Percentiles rank a stretch among this genome's conserved stretches.
Conservation (phyloP, 1,140 invertebrate species). For the Microplitis mediator region DNA sequence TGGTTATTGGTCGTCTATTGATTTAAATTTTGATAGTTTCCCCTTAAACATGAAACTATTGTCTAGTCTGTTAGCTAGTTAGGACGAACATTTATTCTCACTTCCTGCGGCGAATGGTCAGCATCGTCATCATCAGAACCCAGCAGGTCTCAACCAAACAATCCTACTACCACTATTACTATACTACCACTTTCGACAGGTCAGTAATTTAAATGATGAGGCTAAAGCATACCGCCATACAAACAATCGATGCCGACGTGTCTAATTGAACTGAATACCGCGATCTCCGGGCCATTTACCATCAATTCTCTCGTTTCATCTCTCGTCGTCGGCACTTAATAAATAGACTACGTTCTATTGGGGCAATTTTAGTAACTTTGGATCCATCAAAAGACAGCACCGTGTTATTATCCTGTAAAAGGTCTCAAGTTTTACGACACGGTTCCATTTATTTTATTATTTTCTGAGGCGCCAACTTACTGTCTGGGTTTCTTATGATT, state of each 20-base stretch:
- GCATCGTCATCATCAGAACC: too few relatives aligned
- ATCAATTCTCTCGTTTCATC: too few relatives aligned
- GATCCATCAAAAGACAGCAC: neutral
- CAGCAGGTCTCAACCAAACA: too few relatives aligned
- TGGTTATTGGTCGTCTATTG: too few relatives aligned
- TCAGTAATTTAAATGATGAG: constrained; percentile 14
- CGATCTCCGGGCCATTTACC: constrained; percentile 16
- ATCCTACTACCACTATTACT: neutral
- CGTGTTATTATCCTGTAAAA: neutral
- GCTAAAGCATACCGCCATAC: constrained; percentile 32
- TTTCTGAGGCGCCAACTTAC: constrained; percentile 23
- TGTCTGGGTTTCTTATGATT: too few relatives aligned
- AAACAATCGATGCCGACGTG: constrained; percentile 30
- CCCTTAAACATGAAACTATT: neutral
- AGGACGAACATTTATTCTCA: neutral
- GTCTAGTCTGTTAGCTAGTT: neutral
- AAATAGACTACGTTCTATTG: constrained; percentile 39
- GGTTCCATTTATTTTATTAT: constrained; percentile 32
- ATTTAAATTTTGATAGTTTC: too few relatives aligned
- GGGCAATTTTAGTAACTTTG: constrained; percentile 36
- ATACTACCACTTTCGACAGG: neutral
- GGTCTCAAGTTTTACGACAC: neutral
- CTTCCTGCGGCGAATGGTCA: neutral
- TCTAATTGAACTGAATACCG: constrained; percentile 30
- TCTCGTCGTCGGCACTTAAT: constrained; percentile 34